Percentiles rank a stretch among this genome's conserved stretches.
These are phyloP conservation scores for Ectemnius cavifrons DNA, from an alignment of 2,888 invertebrate genomes.

Conservation along the genomic window DNA sequence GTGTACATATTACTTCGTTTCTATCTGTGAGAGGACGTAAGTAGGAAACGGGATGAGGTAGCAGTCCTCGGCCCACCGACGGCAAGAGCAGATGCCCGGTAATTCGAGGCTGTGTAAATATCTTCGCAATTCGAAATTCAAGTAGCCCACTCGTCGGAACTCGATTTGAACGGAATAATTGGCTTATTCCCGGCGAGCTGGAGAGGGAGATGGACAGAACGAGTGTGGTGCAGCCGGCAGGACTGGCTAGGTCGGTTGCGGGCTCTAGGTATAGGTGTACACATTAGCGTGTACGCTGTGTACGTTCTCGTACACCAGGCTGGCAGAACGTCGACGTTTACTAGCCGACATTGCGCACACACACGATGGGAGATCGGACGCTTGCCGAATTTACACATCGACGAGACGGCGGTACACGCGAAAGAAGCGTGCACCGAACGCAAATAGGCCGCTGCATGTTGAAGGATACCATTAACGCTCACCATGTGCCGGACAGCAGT, in stretches of 20 bases:
- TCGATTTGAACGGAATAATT: conserved; percentile 34
- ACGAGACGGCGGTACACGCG: conserved; percentile 15
- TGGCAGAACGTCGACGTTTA: conserved; percentile 48
- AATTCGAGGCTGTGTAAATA: conserved; percentile 26
- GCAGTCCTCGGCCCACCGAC: too few species aligned
- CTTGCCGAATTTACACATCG: conserved; percentile 18
- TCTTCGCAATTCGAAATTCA: conserved; percentile 20
- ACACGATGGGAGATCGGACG: conserved; percentile 23
- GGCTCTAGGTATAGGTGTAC: too few species aligned
- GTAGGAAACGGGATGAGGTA: too few species aligned
- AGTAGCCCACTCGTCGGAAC: conserved; percentile 24
- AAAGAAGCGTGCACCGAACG: not conserved
- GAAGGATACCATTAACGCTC: conserved; percentile 37
- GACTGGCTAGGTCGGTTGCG: too few species aligned
- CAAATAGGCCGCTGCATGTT: conserved; percentile 25
- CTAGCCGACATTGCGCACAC: conserved; percentile 40
- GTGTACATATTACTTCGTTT: too few species aligned
- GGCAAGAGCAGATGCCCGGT: too few species aligned
- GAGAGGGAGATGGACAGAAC: conserved; percentile 5
- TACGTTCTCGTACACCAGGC: too few species aligned
- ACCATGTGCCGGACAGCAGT: not conserved
- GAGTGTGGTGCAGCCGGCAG: not conserved
- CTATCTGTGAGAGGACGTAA: too few species aligned
- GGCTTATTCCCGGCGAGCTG: conserved; percentile 6
- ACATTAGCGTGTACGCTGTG: too few species aligned